Evolutionary conservation across 2,888 invertebrate species (phyloP), one percentile per base, ranked within the genome.

Genomic region (Aphodius granarius): DNA sequence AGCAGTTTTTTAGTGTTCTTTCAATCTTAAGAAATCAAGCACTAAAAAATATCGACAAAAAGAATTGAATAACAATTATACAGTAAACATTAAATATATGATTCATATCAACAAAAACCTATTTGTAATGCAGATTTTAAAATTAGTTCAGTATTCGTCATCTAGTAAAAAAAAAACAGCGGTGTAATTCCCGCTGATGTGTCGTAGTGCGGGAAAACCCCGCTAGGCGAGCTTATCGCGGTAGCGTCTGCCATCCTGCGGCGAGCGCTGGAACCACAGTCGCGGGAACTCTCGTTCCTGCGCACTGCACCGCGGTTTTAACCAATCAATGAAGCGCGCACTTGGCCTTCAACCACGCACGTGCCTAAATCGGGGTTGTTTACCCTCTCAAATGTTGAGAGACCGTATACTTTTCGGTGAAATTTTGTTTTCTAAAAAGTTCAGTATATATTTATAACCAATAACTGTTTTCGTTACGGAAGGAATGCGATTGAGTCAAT

Each of bases 341-440:
- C 86, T 87, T 87, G 87, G 86, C 87, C 86, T 86, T 86, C 85
- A 86, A 86, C 83, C 79, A 66, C 70, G 72, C 80, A 82, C 83
- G 84, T 83, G 83, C 9, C 66, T 18, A 81, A 80, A 79, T 83
- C 83, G 79, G 82, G 85, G 83, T 77, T 84, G 83, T 84, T 84
- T 82, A 84, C 84, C 84, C 84, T 82, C 64, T 1, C 43, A 43
- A 43, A 43, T 6, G 43, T 43, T 43, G 13, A 43, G 43, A 43
- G 6, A n/a, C n/a, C n/a, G n/a, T n/a, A n/a, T n/a, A n/a, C n/a
- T n/a, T n/a, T n/a, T n/a, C n/a, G n/a, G n/a, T n/a, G n/a, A n/a
- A n/a, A n/a, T n/a, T n/a, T n/a, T n/a, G n/a, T n/a, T n/a, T n/a
- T n/a, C n/a, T n/a, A n/a, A n/a, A n/a, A n/a, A n/a, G n/a, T 65